Base-by-base conservation (phyloP, 2,797 vertebrate genomes). In the Pterois miles region DNA sequence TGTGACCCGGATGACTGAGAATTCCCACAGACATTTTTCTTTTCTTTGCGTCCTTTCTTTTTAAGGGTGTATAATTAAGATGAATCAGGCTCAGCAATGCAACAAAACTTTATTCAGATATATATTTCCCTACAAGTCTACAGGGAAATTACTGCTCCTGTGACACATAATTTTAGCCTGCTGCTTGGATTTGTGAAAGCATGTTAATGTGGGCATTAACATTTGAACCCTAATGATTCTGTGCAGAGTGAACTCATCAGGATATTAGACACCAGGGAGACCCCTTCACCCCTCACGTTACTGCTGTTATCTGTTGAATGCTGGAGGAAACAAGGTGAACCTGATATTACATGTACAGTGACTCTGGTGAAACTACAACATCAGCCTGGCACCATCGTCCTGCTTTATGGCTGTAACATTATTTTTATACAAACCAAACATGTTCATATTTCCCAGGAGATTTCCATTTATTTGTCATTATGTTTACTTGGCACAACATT, bases 141-240 rank as follows among this genome's bases (percentile, higher is more conserved):
- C 74, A 58, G 82, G 80, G 79, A 86, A 88, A 89, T 91, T 78
- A 79, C 71, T 78, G 82, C 71, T 73, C 71, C 50, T 67, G 78
- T 81, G 81, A 89, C 86, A 83, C 71, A 85, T 83, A 58, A 88
- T 90, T 85, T 87, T 74, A 74, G 74, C 46, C 67, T 3, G 1
- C 43, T 36, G 36, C 65, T 59, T 73, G 71, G 78, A 76, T 87
- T 87, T 75, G 81, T 79, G 71, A 84, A 89, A 86, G 87, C 84
- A 88, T 92, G 79, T 89, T 90, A 91, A 92, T 91, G 87, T 75
- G 80, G 56, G 76, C 89, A 90, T 93, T 94, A 92, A 93, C 89
- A 88, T 92, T 86, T 93, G 86, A 91, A 88, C 90, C 84, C 70
- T 81, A 81, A 88, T 82, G 75, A 88, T 89, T 89, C 83, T 84